Percentiles rank a stretch among this genome's conserved stretches.
Conservation (phyloP, 2,113 vertebrate species). For the Microtus oregoni region DNA sequence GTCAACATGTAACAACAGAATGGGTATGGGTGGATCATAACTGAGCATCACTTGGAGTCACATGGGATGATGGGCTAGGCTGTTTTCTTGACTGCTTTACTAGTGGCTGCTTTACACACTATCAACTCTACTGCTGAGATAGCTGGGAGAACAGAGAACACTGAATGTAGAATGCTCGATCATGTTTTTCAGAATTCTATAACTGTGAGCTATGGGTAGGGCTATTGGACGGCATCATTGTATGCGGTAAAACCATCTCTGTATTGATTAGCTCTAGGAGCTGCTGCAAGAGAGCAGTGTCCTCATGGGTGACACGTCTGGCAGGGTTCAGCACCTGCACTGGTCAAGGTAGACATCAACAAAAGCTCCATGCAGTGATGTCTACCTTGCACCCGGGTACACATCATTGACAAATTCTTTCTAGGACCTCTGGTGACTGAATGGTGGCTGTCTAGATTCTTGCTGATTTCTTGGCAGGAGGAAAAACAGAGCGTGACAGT, state of each 20-base stretch:
- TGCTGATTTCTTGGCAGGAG: neutral
- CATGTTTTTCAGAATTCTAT: neutral
- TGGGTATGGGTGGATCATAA: too few species aligned
- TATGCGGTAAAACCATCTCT: too few species aligned
- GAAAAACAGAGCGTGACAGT: neutral
- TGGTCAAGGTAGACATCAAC: rapidly evolving
- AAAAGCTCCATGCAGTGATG: neutral
- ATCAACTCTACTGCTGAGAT: neutral
- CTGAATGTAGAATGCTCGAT: neutral
- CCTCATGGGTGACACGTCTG: too few species aligned
- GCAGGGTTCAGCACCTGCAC: rapidly evolving
- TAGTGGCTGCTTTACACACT: neutral
- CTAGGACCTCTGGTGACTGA: neutral
- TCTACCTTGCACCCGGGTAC: neutral
- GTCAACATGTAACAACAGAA: neutral
- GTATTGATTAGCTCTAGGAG: too few species aligned
- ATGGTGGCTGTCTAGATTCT: neutral
- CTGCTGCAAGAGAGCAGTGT: neutral
- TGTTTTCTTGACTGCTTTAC: neutral
- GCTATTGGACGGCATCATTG: too few species aligned
- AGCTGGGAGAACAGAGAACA: neutral
- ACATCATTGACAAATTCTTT: neutral
- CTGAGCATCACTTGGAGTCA: neutral
- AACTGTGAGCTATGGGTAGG: neutral
- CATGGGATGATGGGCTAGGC: neutral